Conservation (phyloP, 1,140 invertebrate species). For the Drosophila seguyi region DNA sequence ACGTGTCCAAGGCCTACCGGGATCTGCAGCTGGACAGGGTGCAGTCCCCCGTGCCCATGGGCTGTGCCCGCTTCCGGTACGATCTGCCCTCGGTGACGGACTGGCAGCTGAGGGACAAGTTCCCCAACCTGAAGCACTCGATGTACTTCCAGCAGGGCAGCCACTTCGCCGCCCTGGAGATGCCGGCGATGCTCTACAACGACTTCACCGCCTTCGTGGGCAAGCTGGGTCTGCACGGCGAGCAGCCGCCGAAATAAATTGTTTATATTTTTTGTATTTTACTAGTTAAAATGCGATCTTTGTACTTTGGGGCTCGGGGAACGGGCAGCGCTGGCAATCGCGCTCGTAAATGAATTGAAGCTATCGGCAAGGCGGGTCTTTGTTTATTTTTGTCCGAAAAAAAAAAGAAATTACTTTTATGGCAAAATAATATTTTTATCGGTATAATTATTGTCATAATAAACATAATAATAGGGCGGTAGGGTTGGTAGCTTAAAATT, state of each 20-base stretch:
- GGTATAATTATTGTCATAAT: background rate
- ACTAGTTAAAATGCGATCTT: background rate
- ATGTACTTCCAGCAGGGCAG: conserved; percentile 89
- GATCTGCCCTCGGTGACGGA: conserved; percentile 88
- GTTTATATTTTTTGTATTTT: conserved; percentile 10
- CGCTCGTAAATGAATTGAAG: background rate
- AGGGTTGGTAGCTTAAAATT: background rate
- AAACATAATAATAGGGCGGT: background rate
- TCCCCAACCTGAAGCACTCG: conserved; percentile 88
- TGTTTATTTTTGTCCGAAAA: background rate
- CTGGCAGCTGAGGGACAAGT: conserved; percentile 87
- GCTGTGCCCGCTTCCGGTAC: conserved; percentile 88
- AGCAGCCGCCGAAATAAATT: conserved; percentile 26
- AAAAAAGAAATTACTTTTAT: background rate
- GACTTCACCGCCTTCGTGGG: conserved; percentile 86
- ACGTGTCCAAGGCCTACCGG: conserved; percentile 83
- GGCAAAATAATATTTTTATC: background rate
- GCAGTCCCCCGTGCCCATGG: conserved; percentile 88
- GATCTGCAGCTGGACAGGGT: conserved; percentile 86
- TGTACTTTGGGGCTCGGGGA: background rate
- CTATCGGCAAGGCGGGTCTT: background rate
- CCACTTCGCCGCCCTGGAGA: conserved; percentile 94
- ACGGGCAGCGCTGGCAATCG: background rate
- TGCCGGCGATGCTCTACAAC: conserved; percentile 89
- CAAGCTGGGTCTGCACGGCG: conserved; percentile 48